phyloP scores from a whole-genome alignment of 2,797 vertebrate species.

The Sebastes cheni region DNA sequence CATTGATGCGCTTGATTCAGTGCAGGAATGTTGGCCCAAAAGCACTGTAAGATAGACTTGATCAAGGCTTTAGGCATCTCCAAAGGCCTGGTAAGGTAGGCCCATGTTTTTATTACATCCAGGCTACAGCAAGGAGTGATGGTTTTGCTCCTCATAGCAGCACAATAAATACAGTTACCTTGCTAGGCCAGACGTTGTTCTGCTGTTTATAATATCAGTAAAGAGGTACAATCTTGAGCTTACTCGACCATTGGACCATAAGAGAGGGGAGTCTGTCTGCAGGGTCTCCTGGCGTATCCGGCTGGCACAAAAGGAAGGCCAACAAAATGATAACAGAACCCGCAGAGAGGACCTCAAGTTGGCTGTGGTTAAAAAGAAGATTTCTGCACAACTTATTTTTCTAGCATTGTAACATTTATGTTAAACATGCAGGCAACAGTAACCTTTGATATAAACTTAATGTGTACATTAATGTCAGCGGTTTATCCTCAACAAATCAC shows the following conservation, averaged over 20 bases:
- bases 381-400: background rate
- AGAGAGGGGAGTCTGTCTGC: background rate
- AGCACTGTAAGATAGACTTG: conserved; percentile 5
- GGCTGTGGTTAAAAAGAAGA: conserved; percentile 4
- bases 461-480: background rate
- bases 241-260: background rate
- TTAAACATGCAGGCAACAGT: background rate
- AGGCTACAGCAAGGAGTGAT: background rate
- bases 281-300: background rate
- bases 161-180: background rate
- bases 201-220: background rate
- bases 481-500: background rate
- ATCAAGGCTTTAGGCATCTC: conserved; percentile 13
- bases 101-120: conserved; percentile 1
- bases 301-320: conserved; percentile 4
- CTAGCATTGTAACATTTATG: background rate
- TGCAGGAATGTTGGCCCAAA: conserved; percentile 35
- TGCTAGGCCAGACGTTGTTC: background rate
- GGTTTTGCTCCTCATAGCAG: background rate
- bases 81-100: background rate
- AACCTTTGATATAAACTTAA: background rate
- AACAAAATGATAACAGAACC: background rate
- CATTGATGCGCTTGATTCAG: conserved; percentile 15
- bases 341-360: background rate
- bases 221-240: background rate